Percentiles rank a stretch among this genome's conserved stretches.
Conservation (phyloP, 2,797 vertebrate species). For the Labroides dimidiatus region DNA sequence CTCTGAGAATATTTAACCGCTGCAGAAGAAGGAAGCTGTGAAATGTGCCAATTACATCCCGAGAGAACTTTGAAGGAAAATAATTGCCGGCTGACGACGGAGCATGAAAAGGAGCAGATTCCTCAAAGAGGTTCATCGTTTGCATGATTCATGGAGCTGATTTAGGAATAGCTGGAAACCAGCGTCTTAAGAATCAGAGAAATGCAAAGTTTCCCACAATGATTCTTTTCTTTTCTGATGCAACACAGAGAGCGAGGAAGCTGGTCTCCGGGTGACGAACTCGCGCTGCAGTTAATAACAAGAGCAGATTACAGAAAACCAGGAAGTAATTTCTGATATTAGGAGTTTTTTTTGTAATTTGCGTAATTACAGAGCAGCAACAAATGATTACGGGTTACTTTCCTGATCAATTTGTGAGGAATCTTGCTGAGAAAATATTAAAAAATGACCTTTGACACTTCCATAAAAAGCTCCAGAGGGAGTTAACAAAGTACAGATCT, state of each 20-base stretch:
- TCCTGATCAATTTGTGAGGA: background rate
- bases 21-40: conserved; percentile 1
- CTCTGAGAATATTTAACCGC: background rate
- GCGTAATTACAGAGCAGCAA: background rate
- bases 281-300: background rate
- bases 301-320: background rate
- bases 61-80: conserved; percentile 4
- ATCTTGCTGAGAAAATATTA: background rate
- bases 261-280: conserved; percentile 34
- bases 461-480: too few relatives aligned
- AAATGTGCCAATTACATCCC: conserved; percentile 14
- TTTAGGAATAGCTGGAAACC: background rate
- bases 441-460: background rate
- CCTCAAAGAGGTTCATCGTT: background rate
- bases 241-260: too few relatives aligned
- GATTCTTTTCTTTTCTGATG: background rate
- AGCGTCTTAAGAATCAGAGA: conserved; percentile 30
- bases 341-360: too few relatives aligned
- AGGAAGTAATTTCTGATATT: background rate
- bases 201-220: conserved; percentile 28
- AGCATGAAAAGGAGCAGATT: too few relatives aligned
- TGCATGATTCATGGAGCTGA: background rate
- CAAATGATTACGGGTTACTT: too few relatives aligned
- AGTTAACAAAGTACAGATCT: too few relatives aligned
- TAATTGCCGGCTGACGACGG: background rate